Evolutionary conservation across 2,888 invertebrate species (phyloP), one percentile per base, ranked within the genome.

Genomic region (Onchidella celtica): DNA sequence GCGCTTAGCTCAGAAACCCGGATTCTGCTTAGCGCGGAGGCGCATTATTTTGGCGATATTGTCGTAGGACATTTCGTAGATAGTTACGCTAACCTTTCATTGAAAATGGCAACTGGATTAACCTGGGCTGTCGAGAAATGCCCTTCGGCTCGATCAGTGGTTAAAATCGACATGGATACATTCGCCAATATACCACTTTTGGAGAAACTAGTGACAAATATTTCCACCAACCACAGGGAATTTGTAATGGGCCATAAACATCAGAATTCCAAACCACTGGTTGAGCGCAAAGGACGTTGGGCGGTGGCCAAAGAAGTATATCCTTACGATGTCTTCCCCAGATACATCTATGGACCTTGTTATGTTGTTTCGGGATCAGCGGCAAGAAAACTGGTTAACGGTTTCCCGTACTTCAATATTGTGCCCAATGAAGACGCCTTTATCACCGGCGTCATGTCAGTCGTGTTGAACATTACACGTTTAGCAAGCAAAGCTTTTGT

Each of bases 141-240:
- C n/a, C 21, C 21, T 6, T 6, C 6, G 4, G 61, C 61, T 14
- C 61, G 27, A 27, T 14, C n/a, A 6, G 61, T 61, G 6, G n/a
- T n/a, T 27, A 61, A 61, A 61, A n/a, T 61, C 6, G 61, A 61
- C n/a, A 61, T 61, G 61, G 61, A 61, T n/a, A 61, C 61, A 6
- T 4, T 61, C 14, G 61, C 27, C 61, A 61, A 61, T n/a, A 61
- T 61, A 9, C 61, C 61, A 14, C 11, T 24, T 6, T 24, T 61
- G 61, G 6, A 14, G 4, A 27, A 6, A 21, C n/a, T 61, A 4
- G n/a, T 61, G 21, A 14, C 6, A 21, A 61, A 61, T 6, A 27
- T 61, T 14, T 61, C 61, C 6, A n/a, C 4, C 4, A n/a, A 61
- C 27, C n/a, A 21, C n/a, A 6, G n/a, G 11, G 61, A 21, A 21